Evolutionary conservation across 2,797 vertebrate genomes (phyloP).

Genomic region (Darevskia mixta): DNA sequence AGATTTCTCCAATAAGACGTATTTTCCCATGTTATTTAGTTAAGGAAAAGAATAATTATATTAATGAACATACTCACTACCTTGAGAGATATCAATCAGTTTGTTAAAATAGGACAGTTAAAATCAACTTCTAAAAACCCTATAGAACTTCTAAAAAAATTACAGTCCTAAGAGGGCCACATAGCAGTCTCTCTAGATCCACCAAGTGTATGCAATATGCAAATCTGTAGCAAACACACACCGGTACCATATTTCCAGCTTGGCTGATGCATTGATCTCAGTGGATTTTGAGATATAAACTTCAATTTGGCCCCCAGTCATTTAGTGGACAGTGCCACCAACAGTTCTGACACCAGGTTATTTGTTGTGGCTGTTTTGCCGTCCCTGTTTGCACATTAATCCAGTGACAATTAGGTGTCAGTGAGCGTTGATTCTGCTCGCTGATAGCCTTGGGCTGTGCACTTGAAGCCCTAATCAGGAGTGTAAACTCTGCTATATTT

Average conservation of each 20-base stretch:
- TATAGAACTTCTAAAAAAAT: neutral
- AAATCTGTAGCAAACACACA: conserved; percentile 41
- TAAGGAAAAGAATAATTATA: neutral
- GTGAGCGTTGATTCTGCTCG: conserved; percentile 90
- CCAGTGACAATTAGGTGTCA: conserved; percentile 97
- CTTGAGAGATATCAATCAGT: neutral
- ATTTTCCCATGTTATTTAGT: conserved; percentile 2
- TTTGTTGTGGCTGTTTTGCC: conserved; percentile 85
- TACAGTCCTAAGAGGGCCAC: neutral
- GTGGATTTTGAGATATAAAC: conserved; percentile 80
- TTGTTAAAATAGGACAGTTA: neutral
- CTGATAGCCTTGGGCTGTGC: conserved; percentile 97
- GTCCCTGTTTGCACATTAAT: conserved; percentile 96
- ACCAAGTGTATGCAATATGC: conserved; percentile 44
- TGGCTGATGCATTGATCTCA: conserved; percentile 73
- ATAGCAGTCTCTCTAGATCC: neutral
- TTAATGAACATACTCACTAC: neutral
- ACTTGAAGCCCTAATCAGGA: conserved; percentile 99
- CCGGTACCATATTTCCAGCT: conserved; percentile 52
- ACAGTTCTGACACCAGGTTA: conserved; percentile 83
- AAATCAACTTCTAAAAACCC: neutral
- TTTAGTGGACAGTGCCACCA: conserved; percentile 86
- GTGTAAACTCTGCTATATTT: conserved; percentile 99
- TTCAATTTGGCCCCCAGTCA: conserved; percentile 82
- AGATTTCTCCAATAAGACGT: neutral